Conservation (phyloP, 2,797 vertebrate species). For the Sparus aurata region DNA sequence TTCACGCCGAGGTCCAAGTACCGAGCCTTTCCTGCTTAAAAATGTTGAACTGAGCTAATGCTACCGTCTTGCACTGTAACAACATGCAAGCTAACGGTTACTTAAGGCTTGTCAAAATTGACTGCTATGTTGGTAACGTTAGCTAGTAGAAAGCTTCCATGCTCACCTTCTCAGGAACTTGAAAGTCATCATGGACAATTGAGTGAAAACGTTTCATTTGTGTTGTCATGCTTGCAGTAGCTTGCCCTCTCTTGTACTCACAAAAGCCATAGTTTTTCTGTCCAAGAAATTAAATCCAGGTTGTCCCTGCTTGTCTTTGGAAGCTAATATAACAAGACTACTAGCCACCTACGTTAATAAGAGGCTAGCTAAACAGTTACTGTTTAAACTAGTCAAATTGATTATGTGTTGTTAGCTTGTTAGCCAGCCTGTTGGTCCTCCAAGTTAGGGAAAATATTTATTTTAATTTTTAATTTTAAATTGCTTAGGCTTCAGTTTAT, state of each 20-base stretch:
- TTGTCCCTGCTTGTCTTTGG: too few relatives aligned
- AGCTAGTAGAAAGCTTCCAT: background rate
- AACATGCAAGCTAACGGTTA: background rate
- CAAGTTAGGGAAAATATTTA: background rate
- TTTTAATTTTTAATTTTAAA: too few relatives aligned
- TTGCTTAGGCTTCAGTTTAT: too few relatives aligned
- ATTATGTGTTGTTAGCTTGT: background rate
- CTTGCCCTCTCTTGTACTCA: background rate
- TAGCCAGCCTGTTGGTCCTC: background rate
- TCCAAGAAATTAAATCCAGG: too few relatives aligned
- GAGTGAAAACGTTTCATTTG: background rate
- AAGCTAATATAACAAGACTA: too few relatives aligned
- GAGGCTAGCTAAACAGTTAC: too few relatives aligned
- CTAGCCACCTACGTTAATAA: too few relatives aligned
- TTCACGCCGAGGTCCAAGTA: background rate
- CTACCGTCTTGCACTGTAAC: background rate
- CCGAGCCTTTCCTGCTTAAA: background rate
- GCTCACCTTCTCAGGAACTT: background rate
- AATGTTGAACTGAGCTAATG: background rate
- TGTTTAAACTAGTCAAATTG: background rate
- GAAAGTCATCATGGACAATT: background rate
- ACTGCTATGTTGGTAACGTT: background rate
- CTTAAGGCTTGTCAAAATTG: background rate
- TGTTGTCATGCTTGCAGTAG: background rate
- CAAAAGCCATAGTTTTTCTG: background rate